These are phyloP conservation scores for Mesorhabditis belari DNA, from an alignment of 2,888 invertebrate species.

Conservation along the genomic window DNA sequence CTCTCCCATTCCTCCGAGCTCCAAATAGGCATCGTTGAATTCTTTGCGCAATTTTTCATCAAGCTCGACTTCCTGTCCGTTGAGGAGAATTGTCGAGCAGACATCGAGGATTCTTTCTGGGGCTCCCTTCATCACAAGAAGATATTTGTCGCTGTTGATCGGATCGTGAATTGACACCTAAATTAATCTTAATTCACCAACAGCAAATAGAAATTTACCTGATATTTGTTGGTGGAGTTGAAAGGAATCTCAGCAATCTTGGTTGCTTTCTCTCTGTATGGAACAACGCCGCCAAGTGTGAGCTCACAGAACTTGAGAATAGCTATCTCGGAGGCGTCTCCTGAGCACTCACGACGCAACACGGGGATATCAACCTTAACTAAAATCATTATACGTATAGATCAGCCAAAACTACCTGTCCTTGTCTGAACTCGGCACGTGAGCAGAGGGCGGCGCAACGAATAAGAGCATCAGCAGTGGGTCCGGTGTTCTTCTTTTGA, in stretches of 20 bases:
- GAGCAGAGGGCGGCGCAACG: constrained; percentile 93
- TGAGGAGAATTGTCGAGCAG: constrained; percentile 62
- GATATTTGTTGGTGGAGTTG: constrained; percentile 66
- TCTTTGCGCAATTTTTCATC: constrained; percentile 50
- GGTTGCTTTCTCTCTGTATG: constrained; percentile 58
- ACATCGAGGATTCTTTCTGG: constrained; percentile 79
- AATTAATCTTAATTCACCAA: background rate
- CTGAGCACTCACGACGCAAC: constrained; percentile 64
- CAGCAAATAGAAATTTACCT: constrained; percentile 50
- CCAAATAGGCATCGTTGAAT: constrained; percentile 62
- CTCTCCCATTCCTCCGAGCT: constrained; percentile 77
- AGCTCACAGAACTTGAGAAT: constrained; percentile 68
- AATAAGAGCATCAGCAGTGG: constrained; percentile 64
- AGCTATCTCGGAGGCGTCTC: constrained; percentile 90
- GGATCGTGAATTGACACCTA: constrained; percentile 90
- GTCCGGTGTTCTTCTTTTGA: constrained; percentile 26
- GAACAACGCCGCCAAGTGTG: constrained; percentile 61
- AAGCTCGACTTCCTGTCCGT: constrained; percentile 60
- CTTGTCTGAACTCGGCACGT: constrained; percentile 85
- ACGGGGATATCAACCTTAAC: constrained; percentile 43
- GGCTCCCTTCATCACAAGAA: constrained; percentile 70
- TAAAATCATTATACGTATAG: background rate
- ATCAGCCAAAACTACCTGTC: constrained; percentile 21
- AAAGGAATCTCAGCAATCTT: constrained; percentile 66
- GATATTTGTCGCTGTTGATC: constrained; percentile 78